A percentile compares a stretch with the other conserved stretches of the same genome.
Evolutionary conservation across 2,113 vertebrate genomes (phyloP).

Genomic region (Catharus fuscescens): DNA sequence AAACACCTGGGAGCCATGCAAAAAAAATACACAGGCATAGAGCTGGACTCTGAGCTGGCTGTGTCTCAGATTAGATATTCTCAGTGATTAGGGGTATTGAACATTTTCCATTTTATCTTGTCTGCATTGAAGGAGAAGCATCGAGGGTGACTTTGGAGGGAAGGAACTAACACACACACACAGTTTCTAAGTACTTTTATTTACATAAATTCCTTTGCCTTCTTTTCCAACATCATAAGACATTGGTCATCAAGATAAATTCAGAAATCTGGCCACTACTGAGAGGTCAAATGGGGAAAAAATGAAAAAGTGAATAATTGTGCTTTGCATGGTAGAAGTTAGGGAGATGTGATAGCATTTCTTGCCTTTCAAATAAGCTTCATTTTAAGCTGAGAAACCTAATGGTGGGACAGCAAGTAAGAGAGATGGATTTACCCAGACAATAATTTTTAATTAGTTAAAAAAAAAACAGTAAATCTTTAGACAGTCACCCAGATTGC

Average conservation of each 20-base stretch:
- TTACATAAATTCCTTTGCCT: neutral
- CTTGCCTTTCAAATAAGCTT: neutral
- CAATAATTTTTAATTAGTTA: neutral
- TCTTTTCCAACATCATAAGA: neutral
- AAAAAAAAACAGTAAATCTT: neutral
- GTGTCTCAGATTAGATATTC: neutral
- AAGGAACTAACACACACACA: neutral
- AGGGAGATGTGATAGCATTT: neutral
- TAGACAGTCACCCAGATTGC: neutral
- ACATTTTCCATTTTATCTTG: neutral
- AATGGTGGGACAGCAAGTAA: neutral
- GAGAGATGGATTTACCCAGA: neutral
- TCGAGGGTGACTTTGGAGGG: neutral
- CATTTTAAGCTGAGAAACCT: neutral
- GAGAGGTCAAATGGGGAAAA: neutral
- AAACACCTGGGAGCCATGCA: neutral
- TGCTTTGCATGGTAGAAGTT: neutral
- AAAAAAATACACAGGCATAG: neutral
- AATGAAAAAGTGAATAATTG: neutral
- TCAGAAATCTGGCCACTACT: neutral
- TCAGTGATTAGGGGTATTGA: neutral
- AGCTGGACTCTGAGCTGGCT: neutral
- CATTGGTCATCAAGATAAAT: neutral
- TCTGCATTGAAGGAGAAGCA: neutral
- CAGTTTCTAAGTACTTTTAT: neutral